Conservation (phyloP, 2,797 vertebrate species). For the Sebastes melanostomus region DNA sequence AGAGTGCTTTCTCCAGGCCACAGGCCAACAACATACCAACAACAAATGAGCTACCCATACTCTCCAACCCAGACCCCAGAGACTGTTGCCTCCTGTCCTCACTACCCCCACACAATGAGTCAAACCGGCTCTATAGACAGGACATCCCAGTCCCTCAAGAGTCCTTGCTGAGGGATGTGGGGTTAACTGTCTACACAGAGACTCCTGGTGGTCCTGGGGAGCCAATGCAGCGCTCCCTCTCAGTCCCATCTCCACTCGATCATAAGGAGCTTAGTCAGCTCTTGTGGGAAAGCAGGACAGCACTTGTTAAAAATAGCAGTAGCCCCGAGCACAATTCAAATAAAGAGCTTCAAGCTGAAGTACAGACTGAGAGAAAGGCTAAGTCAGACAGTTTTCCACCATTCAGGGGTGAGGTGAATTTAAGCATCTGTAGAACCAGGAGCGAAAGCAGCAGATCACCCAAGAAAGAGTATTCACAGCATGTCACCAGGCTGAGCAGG, state of each 20-base stretch:
- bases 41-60: constrained; percentile 42
- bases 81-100: constrained; percentile 45
- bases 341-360: constrained; percentile 34
- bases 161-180: constrained; percentile 82
- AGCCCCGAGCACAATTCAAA: constrained; percentile 59
- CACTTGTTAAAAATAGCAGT: constrained; percentile 42
- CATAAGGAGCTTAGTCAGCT: constrained; percentile 62
- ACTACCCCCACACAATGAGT: constrained; percentile 48
- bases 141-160: constrained; percentile 85
- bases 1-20: constrained; percentile 61
- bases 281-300: constrained; percentile 59
- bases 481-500: constrained; percentile 30
- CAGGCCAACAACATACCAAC: constrained; percentile 49
- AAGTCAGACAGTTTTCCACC: constrained; percentile 31
- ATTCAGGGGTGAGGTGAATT: constrained; percentile 40
- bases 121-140: constrained; percentile 62
- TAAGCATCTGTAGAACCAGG: constrained; percentile 50
- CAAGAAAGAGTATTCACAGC: constrained; percentile 34
- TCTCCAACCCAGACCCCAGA: constrained; percentile 24
- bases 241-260: constrained; percentile 72
- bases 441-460: constrained; percentile 62
- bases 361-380: constrained; percentile 28
- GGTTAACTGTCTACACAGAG: constrained; percentile 84
- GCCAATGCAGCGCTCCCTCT: constrained; percentile 74
- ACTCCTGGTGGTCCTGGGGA: constrained; percentile 73